Conservation (phyloP, 2,888 invertebrate genomes). For the Dryomyza anilis region DNA sequence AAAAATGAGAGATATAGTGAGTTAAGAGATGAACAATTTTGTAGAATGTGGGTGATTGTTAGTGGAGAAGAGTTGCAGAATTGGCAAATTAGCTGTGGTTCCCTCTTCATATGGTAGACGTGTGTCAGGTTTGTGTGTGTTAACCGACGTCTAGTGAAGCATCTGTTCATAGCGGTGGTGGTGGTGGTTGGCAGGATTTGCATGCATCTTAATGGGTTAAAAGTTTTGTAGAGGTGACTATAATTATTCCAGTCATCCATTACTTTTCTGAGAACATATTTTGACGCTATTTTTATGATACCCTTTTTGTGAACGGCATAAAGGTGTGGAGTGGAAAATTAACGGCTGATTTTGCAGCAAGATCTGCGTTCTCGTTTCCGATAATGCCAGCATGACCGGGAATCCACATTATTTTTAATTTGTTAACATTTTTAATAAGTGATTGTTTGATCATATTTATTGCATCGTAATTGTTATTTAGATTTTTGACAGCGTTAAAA, state of each 20-base stretch:
- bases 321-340: not conserved
- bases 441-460: not conserved
- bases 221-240: not conserved
- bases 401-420: conserved; percentile 2
- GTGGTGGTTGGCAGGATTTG: not conserved
- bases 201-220: not conserved
- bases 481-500: not conserved
- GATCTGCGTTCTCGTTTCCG: not conserved
- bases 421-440: not conserved
- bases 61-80: not conserved
- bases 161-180: not conserved
- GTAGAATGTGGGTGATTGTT: not conserved
- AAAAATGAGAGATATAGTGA: not conserved
- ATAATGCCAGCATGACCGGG: not conserved
- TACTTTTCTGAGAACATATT: too few species aligned
- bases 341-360: not conserved
- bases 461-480: not conserved
- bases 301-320: too few species aligned
- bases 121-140: not conserved
- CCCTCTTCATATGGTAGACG: not conserved
- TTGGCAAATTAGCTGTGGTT: not conserved
- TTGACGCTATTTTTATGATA: too few species aligned
- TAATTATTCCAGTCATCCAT: too few species aligned
- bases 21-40: not conserved
- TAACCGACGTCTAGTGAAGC: not conserved